Conservation (phyloP, 1,140 invertebrate genomes). For the Batillaria attramentaria region DNA sequence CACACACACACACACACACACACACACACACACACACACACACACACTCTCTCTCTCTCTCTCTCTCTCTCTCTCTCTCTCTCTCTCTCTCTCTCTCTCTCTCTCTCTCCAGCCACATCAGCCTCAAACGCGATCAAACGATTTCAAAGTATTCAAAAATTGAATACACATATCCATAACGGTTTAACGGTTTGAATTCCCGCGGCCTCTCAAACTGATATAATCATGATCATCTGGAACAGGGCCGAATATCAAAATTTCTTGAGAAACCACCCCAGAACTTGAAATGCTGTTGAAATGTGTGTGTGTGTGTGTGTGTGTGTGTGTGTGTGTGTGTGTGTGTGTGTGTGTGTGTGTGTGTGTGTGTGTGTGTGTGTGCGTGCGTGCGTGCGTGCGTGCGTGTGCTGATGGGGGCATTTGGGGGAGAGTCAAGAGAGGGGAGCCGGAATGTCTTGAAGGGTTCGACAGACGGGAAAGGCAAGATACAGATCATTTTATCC, state of each 20-base stretch:
- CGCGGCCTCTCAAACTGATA: background rate
- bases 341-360: conserved; percentile 14
- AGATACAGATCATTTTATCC: too few species aligned
- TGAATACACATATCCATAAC: background rate
- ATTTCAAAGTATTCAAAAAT: background rate
- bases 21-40: background rate
- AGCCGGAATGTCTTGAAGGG: too few species aligned
- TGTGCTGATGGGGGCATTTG: background rate
- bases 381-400: conserved; percentile 5
- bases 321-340: background rate
- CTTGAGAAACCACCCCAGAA: background rate
- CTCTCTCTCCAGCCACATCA: background rate
- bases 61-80: background rate
- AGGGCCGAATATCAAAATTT: too few species aligned
- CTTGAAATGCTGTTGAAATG: background rate
- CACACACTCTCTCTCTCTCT: background rate
- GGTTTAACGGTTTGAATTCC: background rate
- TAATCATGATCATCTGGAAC: background rate
- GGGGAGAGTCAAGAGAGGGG: too few species aligned
- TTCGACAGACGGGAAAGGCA: too few species aligned
- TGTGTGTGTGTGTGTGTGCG: conserved; percentile 19
- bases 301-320: background rate
- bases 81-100: conserved; percentile 14
- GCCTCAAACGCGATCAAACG: background rate
- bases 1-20: background rate